Percentiles rank a stretch among this genome's conserved stretches.
phyloP scores from a whole-genome alignment of 2,888 invertebrate species.

The Machimus rusticus region DNA sequence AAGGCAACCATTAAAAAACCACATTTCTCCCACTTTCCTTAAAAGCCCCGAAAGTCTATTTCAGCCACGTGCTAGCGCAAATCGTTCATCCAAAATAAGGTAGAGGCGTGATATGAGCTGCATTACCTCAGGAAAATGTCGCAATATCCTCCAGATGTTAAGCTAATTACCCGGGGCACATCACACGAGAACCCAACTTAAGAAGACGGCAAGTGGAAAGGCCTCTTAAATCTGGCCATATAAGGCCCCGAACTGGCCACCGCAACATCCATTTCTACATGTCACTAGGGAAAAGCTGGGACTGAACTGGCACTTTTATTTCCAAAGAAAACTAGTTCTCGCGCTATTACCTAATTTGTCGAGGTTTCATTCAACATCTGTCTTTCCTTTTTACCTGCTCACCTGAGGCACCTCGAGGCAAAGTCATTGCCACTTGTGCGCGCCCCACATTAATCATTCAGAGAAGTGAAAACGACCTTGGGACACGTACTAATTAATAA shows the following conservation, averaged over 20 bases:
- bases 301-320: neutral
- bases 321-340: neutral
- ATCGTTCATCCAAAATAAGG: neutral
- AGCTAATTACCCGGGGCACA: neutral
- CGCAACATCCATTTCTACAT: neutral
- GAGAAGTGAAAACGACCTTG: neutral
- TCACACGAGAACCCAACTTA: neutral
- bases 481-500: neutral
- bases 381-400: neutral
- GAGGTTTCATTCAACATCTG: neutral
- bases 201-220: neutral
- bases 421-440: neutral
- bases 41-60: neutral
- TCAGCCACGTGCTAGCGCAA: neutral
- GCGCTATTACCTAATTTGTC: neutral
- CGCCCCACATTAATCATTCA: slow-evolving; percentile 15
- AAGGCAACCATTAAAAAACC: neutral
- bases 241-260: neutral
- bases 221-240: neutral
- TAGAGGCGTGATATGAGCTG: neutral
- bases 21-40: neutral
- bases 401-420: neutral
- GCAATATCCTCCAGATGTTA: neutral
- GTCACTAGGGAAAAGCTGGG: neutral
- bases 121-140: neutral